Conservation (phyloP, 2,113 vertebrate genomes). For the Carassius gibelio region DNA sequence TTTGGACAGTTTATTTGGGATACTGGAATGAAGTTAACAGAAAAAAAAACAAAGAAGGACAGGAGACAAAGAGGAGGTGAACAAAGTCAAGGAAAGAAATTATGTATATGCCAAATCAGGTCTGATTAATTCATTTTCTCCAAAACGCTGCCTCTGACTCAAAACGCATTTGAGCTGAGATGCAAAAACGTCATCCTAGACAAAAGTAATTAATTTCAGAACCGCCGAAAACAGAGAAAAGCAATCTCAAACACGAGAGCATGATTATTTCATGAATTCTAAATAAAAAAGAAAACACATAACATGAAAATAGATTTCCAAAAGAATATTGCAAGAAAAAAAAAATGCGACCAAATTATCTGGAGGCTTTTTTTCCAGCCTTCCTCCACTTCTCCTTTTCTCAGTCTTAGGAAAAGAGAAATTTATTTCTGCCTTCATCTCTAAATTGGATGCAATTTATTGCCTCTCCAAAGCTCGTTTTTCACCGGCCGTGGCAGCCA, state of each 20-base stretch:
- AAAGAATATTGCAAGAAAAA: conserved; percentile 68
- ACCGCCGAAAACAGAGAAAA: conserved; percentile 71
- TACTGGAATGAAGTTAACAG: conserved; percentile 61
- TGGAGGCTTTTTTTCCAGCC: conserved; percentile 60
- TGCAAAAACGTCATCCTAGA: conserved; percentile 67
- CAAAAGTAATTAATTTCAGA: conserved; percentile 76
- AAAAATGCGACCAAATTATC: conserved; percentile 73
- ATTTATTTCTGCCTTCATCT: conserved; percentile 86
- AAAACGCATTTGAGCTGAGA: conserved; percentile 66
- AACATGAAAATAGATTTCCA: conserved; percentile 73
- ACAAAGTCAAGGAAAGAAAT: conserved; percentile 18
- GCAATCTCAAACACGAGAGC: conserved; percentile 65
- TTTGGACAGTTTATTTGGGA: conserved; percentile 72
- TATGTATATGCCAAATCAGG: conserved; percentile 60
- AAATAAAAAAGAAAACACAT: conserved; percentile 57
- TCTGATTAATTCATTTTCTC: conserved; percentile 70
- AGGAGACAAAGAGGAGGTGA: background rate
- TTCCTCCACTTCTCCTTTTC: conserved; percentile 60
- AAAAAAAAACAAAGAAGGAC: conserved; percentile 4
- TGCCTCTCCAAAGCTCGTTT: conserved; percentile 83
- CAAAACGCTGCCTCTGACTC: conserved; percentile 65
- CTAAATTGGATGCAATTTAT: conserved; percentile 87
- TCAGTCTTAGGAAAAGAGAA: conserved; percentile 81
- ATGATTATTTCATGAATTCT: conserved; percentile 75
- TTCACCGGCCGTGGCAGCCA: conserved; percentile 80